Evolutionary conservation across 2,888 invertebrate species (phyloP), one percentile per base, ranked within the genome.

Genomic region (Osmoderma eremita): DNA sequence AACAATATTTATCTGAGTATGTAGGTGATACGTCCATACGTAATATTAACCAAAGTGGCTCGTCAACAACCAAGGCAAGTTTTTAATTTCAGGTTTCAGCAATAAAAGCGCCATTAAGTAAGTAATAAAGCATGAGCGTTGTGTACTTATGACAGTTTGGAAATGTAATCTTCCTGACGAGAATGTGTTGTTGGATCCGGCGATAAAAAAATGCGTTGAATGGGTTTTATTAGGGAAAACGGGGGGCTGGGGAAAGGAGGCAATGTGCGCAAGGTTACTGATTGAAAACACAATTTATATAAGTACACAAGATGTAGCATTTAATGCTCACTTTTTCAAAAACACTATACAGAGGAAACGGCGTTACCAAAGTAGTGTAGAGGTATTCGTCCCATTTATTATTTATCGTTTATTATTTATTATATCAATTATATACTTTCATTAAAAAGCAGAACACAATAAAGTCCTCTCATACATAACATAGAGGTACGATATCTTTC

Each of bases 251-350:
- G 36, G 51, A 48, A 50, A 53, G 54, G 49, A 56, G 65, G 51
- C 51, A 63, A 51, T 63, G 51, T 53, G 63, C 51, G 51, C 56
- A 38, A 38, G 65, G 65, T 65, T 56, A 65, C 58, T 65, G 65
- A 65, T 65, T 58, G 65, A 65, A 65, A 65, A 65, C 65, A 65
- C 65, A 65, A 56, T 65, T 67, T 67, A 71, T 82, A 80, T 83
- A 83, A 83, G 83, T 83, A 83, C 83, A 83, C 82, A 82, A 83
- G 83, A 82, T 83, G 82, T 82, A 82, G 83, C 83, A 83, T 83
- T 83, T 83, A 83, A 83, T 83, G 83, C 82, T 82, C 80, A 83
- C 81, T 81, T 82, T 61, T 82, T 82, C 83, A 82, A 83, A 83
- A 83, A 83, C 82, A 82, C 82, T 82, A 82, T 83, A 82, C 82